Conservation (phyloP, 1,140 invertebrate species). For the Cydia amplana region DNA sequence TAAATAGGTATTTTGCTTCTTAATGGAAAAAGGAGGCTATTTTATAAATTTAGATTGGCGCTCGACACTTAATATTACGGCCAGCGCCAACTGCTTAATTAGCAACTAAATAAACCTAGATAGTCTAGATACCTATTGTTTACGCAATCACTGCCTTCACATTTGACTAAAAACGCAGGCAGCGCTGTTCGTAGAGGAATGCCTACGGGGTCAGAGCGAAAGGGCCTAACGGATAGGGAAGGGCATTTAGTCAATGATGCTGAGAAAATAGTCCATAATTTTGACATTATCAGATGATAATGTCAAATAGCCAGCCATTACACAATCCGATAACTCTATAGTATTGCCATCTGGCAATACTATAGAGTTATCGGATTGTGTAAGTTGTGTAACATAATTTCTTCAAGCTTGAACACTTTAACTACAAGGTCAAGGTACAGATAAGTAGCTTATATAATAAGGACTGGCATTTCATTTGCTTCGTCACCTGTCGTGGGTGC, state of each 20-base stretch:
- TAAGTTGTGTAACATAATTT: not conserved
- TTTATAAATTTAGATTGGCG: slow-evolving; percentile 68
- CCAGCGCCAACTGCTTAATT: slow-evolving; percentile 68
- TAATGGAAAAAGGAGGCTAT: not conserved
- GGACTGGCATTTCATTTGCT: not conserved
- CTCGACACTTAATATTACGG: slow-evolving; percentile 52
- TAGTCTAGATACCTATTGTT: not conserved
- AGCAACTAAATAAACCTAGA: not conserved
- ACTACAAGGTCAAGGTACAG: not conserved
- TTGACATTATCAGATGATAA: not conserved
- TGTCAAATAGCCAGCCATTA: too few species aligned
- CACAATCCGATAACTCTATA: too few species aligned
- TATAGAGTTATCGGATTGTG: not conserved
- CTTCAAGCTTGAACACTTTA: slow-evolving; percentile 10
- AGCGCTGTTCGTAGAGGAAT: slow-evolving; percentile 34
- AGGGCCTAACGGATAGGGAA: slow-evolving; percentile 21
- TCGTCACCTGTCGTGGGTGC: not conserved
- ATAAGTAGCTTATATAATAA: not conserved
- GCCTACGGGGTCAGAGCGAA: slow-evolving; percentile 32
- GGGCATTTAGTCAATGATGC: not conserved
- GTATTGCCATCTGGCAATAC: slow-evolving; percentile 16
- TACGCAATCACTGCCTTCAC: slow-evolving; percentile 71
- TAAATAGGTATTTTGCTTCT: too few species aligned
- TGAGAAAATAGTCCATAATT: slow-evolving; percentile 12
- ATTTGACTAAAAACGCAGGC: slow-evolving; percentile 27